These are phyloP conservation scores for Podarcis siculus DNA, from an alignment of 2,797 vertebrate genomes.

Conservation along the genomic window DNA sequence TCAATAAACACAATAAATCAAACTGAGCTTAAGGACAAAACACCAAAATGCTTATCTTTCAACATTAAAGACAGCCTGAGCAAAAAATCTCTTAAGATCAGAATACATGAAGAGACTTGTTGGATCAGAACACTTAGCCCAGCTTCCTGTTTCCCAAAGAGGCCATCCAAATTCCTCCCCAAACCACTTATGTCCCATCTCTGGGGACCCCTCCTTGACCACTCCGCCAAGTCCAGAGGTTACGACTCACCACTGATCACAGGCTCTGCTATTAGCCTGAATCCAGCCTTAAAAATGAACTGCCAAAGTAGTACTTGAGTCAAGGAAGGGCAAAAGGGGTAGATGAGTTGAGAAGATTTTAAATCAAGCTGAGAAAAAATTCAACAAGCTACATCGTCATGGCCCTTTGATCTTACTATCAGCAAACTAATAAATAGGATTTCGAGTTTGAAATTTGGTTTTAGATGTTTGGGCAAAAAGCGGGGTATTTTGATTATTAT, in stretches of 20 bases:
- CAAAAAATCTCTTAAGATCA: background rate
- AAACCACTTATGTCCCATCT: too few relatives aligned
- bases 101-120: background rate
- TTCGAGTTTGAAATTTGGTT: background rate
- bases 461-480: background rate
- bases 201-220: too few relatives aligned
- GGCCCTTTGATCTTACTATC: background rate
- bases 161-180: too few relatives aligned
- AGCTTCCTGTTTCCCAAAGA: too few relatives aligned
- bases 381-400: background rate
- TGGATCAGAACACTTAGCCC: too few relatives aligned
- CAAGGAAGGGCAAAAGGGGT: too few relatives aligned
- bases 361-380: background rate
- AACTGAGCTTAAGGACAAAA: background rate
- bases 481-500: background rate
- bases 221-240: too few relatives aligned
- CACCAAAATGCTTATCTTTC: background rate
- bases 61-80: background rate
- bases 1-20: too few relatives aligned
- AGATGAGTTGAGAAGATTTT: background rate
- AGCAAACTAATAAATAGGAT: background rate
- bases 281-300: background rate
- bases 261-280: background rate
- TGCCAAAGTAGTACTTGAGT: background rate
- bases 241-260: background rate